These are phyloP conservation scores for Propsilocerus akamusi DNA, from an alignment of 1,140 invertebrate genomes.

Conservation along the genomic window DNA sequence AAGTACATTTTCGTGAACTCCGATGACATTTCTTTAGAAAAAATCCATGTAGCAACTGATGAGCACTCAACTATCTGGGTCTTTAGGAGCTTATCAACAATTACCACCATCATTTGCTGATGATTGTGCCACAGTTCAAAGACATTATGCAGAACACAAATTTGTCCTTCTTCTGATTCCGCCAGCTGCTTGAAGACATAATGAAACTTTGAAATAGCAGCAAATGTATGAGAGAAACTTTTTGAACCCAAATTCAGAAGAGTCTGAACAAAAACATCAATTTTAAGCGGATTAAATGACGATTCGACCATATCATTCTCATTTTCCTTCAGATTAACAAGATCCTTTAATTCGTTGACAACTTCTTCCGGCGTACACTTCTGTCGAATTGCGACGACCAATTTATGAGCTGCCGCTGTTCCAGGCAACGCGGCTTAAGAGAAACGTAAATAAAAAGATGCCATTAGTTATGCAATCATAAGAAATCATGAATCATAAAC, in stretches of 20 bases:
- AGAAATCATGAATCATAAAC: too few relatives aligned
- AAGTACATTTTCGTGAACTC: constrained; percentile 91
- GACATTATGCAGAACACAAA: constrained; percentile 82
- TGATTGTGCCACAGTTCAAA: constrained; percentile 89
- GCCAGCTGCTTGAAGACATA: constrained; percentile 81
- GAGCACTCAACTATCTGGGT: constrained; percentile 93
- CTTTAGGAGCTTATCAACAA: constrained; percentile 94
- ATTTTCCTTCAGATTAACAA: constrained; percentile 60
- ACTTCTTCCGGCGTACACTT: constrained; percentile 84
- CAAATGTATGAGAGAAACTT: constrained; percentile 95
- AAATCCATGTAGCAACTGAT: constrained; percentile 96
- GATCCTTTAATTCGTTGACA: constrained; percentile 66
- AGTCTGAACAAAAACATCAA: constrained; percentile 93
- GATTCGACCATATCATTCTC: constrained; percentile 39
- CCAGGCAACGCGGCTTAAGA: constrained; percentile 56
- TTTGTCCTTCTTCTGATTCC: constrained; percentile 89
- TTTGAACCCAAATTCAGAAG: constrained; percentile 85
- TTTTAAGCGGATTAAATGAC: constrained; percentile 75
- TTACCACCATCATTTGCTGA: constrained; percentile 91
- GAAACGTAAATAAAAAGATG: constrained; percentile 8
- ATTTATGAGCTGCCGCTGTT: constrained; percentile 61
- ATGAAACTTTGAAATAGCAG: constrained; percentile 93
- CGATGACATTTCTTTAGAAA: constrained; percentile 85
- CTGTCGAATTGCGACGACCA: constrained; percentile 68
- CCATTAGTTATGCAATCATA: too few relatives aligned